Evolutionary conservation across 2,113 vertebrate species (phyloP).

Genomic region (Chiloscyllium plagiosum): DNA sequence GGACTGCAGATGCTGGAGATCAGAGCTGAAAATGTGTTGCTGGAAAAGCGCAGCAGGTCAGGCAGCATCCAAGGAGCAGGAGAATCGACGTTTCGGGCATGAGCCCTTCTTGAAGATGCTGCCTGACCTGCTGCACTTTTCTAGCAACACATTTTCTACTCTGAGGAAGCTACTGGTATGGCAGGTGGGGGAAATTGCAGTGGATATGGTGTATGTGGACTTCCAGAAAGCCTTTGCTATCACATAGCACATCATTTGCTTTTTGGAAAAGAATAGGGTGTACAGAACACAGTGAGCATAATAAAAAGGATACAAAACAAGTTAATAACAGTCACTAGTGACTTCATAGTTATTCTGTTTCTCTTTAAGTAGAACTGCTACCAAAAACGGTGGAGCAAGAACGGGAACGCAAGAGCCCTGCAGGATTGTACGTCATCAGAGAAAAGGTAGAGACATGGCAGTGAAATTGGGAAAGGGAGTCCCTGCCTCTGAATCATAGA

Average conservation of each 20-base stretch:
- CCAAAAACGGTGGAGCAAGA: slow-evolving; percentile 70
- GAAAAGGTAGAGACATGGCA: slow-evolving; percentile 64
- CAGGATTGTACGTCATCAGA: slow-evolving; percentile 82
- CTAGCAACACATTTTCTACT: too few species aligned
- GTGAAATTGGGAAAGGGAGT: neutral
- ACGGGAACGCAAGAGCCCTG: slow-evolving; percentile 73
- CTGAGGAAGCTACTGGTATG: neutral
- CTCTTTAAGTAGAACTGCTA: slow-evolving; percentile 68
- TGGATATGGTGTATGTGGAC: neutral
- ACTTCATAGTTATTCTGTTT: slow-evolving; percentile 38
- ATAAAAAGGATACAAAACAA: neutral
- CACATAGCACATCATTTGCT: neutral
- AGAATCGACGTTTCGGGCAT: too few species aligned
- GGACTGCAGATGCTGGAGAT: too few species aligned
- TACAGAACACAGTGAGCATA: neutral
- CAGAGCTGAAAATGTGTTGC: too few species aligned
- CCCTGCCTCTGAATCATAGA: neutral
- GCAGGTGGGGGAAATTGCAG: neutral
- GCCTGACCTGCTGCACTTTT: too few species aligned
- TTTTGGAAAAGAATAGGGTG: neutral
- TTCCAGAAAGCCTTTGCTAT: neutral
- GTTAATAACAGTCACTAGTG: neutral
- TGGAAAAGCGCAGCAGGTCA: too few species aligned
- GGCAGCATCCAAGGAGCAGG: too few species aligned
- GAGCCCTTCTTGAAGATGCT: too few species aligned